Evolutionary conservation across 1,140 invertebrate species (phyloP), one percentile per base, ranked within the genome.

Genomic region (Helicoverpa armigera): DNA sequence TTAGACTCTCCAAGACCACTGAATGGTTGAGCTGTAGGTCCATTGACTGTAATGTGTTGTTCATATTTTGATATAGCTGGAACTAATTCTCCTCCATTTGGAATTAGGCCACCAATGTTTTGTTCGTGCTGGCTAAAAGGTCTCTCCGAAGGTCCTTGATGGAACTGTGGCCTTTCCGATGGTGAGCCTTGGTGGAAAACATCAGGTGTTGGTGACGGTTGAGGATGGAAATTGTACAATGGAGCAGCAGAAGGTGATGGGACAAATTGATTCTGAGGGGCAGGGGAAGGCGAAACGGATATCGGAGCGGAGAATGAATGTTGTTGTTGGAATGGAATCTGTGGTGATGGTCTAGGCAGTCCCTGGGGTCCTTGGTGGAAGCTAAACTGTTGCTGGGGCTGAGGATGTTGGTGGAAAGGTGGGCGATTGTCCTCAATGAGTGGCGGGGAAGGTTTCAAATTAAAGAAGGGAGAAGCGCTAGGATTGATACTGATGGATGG

Each of bases 61-160:
- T 98, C 97, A 79, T 96, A 96, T 93, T 97, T 97, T 9, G 97
- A 96, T 75, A 98, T 96, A 43, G 97, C 96, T 80, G 96, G 96
- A n/a, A 97, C 96, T 56, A 97, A 93, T 92, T 97, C 97, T 14
- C 97, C 96, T 3, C 95, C 96, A 2, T 96, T 95, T 58, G 95
- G 96, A 14, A 96, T 90, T 85, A 96, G 93, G 83, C 95, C 94
- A 11, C 91, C 87, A 81, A 95, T 85, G 85, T 92, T 90, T 84
- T 94, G 92, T 87, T 90, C 87, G 53, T 86, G 82, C 82, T 89
- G 85, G 35, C 81, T 86, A 50, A 81, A 84, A 11, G 87, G 86
- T 81, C 85, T 89, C 80, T 90, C 89, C 16, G 87, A 87, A 5
- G 88, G 86, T n/a, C 87, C 80, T 58, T 87, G 88, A 23, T 86